Evolutionary conservation across 1,140 invertebrate genomes (phyloP).

Genomic region (Nilaparvata lugens): DNA sequence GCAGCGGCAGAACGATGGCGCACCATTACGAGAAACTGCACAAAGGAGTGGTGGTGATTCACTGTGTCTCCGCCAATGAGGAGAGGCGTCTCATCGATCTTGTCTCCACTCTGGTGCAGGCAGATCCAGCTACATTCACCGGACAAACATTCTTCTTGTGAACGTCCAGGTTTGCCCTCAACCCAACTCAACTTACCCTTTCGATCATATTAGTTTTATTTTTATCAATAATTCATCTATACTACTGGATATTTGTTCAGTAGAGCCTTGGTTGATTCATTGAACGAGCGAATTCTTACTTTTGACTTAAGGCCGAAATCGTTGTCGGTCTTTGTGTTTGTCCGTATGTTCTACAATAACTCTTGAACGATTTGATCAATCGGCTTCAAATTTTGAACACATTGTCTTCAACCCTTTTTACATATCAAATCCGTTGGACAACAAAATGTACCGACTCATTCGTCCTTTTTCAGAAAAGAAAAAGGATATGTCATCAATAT

Average conservation of each 20-base stretch:
- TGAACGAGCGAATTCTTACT: no score
- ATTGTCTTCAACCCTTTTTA: no score
- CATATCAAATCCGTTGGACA: no score
- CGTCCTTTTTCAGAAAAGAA: no score
- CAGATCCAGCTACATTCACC: constrained; percentile 23
- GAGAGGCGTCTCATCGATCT: constrained; percentile 19
- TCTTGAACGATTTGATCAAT: no score
- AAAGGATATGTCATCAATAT: no score
- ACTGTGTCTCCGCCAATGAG: constrained; percentile 23
- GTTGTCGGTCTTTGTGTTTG: no score
- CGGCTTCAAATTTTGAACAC: no score
- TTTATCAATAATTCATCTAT: neutral
- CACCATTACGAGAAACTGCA: constrained; percentile 27
- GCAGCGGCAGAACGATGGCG: constrained; percentile 24
- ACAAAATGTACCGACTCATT: no score
- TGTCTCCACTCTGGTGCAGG: constrained; percentile 20
- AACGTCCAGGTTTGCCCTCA: neutral
- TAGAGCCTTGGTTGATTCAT: neutral
- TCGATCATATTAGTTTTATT: neutral
- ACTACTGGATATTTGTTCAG: no score
- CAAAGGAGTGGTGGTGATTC: constrained; percentile 28
- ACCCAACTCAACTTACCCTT: neutral
- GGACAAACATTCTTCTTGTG: constrained; percentile 28
- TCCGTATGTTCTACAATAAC: no score
- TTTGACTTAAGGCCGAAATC: no score